Evolutionary conservation across 2,113 vertebrate species (phyloP).

Genomic region (Microtus ochrogaster): DNA sequence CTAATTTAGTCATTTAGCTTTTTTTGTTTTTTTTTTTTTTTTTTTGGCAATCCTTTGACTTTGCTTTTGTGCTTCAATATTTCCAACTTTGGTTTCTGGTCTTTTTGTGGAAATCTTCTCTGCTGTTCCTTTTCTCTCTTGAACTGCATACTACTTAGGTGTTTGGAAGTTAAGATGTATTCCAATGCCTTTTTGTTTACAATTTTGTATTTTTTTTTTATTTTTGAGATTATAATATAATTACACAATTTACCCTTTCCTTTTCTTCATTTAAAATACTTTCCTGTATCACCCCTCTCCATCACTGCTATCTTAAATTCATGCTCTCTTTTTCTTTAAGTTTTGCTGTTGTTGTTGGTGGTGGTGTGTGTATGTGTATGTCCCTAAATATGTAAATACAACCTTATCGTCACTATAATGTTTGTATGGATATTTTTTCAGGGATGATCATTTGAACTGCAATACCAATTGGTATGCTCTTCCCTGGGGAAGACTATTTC

Average conservation of each 20-base stretch:
- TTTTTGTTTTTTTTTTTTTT: conserved; percentile 57
- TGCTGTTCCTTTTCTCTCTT: conserved; percentile 7
- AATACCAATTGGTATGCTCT: neutral
- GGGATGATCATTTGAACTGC: neutral
- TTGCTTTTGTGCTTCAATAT: neutral
- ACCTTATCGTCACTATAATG: neutral
- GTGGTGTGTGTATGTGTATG: neutral
- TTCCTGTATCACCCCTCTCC: neutral
- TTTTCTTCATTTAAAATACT: neutral
- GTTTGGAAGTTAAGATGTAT: neutral
- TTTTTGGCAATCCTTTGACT: conserved; percentile 45
- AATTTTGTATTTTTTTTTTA: neutral
- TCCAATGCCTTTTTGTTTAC: conserved; percentile 4
- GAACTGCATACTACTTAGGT: neutral
- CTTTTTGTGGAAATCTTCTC: neutral
- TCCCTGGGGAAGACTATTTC: neutral
- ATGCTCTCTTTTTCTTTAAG: neutral
- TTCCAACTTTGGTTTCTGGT: neutral
- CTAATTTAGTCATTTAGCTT: conserved; percentile 52
- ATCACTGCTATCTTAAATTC: neutral
- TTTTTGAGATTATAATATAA: neutral
- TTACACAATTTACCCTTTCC: neutral
- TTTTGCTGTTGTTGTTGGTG: neutral
- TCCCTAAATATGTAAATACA: neutral
- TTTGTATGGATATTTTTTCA: neutral